A percentile compares a stretch with the other conserved stretches of the same genome.
phyloP scores from a whole-genome alignment of 2,888 invertebrate species.

The Eupeodes luniger region DNA sequence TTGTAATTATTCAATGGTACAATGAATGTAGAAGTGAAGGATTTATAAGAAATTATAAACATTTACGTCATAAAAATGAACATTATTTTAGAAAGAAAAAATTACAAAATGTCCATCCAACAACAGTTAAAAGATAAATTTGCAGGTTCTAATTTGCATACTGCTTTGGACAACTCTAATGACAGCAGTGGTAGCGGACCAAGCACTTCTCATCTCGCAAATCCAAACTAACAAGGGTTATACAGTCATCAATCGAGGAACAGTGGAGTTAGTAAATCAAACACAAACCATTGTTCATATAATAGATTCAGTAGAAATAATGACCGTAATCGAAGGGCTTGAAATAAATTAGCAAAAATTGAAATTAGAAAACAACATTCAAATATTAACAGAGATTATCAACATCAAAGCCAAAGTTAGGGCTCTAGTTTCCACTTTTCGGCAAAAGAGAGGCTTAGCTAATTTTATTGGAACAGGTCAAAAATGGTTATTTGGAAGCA shows the following conservation, averaged over 20 bases:
- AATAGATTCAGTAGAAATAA: not conserved
- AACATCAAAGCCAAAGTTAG: constrained; percentile 1
- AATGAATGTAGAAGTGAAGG: constrained; percentile 8
- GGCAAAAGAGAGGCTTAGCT: not conserved
- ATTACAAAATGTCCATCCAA: constrained; percentile 24
- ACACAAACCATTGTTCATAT: not conserved
- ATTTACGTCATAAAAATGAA: constrained; percentile 53
- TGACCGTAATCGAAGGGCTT: not conserved
- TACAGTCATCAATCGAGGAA: not conserved
- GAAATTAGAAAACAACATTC: not conserved
- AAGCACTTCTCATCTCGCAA: not conserved
- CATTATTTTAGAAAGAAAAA: constrained; percentile 24
- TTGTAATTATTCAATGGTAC: too few species aligned
- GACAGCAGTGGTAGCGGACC: constrained; percentile 1
- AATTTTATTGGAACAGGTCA: constrained; percentile 7
- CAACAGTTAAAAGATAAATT: constrained; percentile 24
- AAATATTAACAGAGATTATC: not conserved
- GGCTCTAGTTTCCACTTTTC: not conserved
- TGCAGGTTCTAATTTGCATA: not conserved
- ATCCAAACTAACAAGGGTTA: not conserved
- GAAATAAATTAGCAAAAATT: not conserved
- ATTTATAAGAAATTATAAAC: constrained; percentile 51
- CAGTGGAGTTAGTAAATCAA: not conserved
- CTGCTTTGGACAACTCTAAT: not conserved
- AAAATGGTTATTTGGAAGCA: constrained; percentile 6